Base-by-base conservation (phyloP, 1,140 invertebrate species). In the Eumaeus atala region DNA sequence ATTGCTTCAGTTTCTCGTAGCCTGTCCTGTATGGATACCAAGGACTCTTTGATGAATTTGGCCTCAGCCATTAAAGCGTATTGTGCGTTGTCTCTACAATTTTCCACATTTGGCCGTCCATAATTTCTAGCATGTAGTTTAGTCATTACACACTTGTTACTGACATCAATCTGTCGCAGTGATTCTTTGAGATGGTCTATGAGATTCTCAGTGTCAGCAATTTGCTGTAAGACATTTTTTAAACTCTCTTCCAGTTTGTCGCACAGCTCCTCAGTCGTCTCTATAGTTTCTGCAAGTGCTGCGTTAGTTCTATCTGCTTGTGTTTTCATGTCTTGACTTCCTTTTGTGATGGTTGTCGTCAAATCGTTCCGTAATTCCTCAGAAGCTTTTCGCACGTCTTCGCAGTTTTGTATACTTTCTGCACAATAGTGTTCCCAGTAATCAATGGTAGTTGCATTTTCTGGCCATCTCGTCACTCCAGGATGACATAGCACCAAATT, bases 111-210 rank as follows among this genome's bases (percentile, higher is more conserved):
- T 1, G 91, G 91, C 11, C 91, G 74, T 5, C 89, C 84, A n/a
- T 87, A 81, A 37, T 90, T 88, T 48, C 93, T 88, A 58, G 91
- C 91, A 59, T 92, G 88, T 54, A 95, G 84, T 55, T 93, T 88
- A 0, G 93, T 94, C 81, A 94, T 93, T 4, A 91, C 92, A 18
- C 93, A 89, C 75, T 94, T 95, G 78, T 92, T 90, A 9, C 90
- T 89, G 10, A 89, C 85, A 60, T 94, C 90, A 21, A 93, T 83
- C 66, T 90, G 89, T 49, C 89, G 87, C 5, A 93, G 84, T 0
- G 89, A 89, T 11, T 84, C 87, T 47, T 90, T 89, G 16, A 94
- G 75, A 51, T 90, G 73, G 12, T 89, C 87, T 21, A 94, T 92
- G 0, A 93, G 72, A 40, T 89, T 90, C 71, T 95, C 94, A 0